phyloP scores from a whole-genome alignment of 2,888 invertebrate species.

The Dryomyza anilis region DNA sequence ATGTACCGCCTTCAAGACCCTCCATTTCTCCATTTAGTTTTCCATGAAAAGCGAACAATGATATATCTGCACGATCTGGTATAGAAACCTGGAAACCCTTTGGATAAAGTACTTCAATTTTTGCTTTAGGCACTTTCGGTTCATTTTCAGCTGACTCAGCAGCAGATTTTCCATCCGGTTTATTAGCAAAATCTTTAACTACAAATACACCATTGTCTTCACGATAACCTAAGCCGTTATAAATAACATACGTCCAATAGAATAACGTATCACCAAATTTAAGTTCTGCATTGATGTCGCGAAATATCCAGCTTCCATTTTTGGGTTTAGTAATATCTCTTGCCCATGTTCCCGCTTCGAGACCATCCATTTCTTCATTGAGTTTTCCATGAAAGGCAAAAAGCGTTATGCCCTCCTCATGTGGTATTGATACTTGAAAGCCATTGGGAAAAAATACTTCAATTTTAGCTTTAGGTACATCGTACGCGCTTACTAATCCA shows the following conservation, averaged over 20 bases:
- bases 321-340: conserved; percentile 69
- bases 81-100: conserved; percentile 65
- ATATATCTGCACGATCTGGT: conserved; percentile 69
- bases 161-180: too few species aligned
- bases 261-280: conserved; percentile 72
- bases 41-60: conserved; percentile 76
- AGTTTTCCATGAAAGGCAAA: conserved; percentile 79
- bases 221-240: conserved; percentile 72
- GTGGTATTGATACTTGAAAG: conserved; percentile 64
- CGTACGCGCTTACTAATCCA: too few species aligned
- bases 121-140: conserved; percentile 61
- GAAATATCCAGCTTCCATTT: conserved; percentile 71
- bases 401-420: conserved; percentile 70
- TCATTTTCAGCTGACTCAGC: too few species aligned
- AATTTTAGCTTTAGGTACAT: conserved; percentile 61
- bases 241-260: conserved; percentile 78
- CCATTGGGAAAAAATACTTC: conserved; percentile 64
- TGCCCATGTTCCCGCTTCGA: conserved; percentile 72
- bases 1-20: conserved; percentile 71
- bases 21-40: conserved; percentile 76
- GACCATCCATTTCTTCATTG: conserved; percentile 72
- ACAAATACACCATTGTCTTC: conserved; percentile 59
- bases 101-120: conserved; percentile 62
- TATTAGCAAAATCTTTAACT: too few species aligned
- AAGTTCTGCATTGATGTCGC: conserved; percentile 66